These are phyloP conservation scores for Scolanthus callimorphus DNA, from an alignment of 92 coral and sea anemone species.

Conservation along the genomic window DNA sequence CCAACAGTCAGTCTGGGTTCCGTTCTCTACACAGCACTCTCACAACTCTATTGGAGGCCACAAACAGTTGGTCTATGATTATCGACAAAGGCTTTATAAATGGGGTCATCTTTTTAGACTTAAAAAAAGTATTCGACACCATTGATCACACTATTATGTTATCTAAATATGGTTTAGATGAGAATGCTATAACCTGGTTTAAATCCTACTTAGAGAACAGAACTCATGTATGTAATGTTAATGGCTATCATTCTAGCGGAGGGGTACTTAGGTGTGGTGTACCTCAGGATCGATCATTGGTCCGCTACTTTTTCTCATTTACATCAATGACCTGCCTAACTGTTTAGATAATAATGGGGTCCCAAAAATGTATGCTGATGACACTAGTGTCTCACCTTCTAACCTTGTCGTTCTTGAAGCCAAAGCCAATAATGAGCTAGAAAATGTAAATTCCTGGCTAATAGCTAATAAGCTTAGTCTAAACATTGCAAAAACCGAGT, in stretches of 20 bases:
- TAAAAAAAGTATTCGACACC: slow-evolving; percentile 1
- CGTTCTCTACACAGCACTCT: slow-evolving; percentile 12
- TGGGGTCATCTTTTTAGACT: neutral
- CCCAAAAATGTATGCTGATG: neutral
- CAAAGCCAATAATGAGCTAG: neutral
- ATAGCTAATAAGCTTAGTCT: no score
- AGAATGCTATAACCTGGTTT: no score
- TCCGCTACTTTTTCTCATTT: neutral
- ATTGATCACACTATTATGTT: neutral
- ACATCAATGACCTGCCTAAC: neutral
- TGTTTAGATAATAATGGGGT: neutral
- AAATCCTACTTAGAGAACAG: neutral
- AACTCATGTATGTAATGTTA: neutral
- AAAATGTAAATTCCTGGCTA: no score
- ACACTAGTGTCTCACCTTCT: neutral
- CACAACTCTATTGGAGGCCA: slow-evolving; percentile 4
- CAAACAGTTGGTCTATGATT: neutral
- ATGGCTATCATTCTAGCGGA: neutral
- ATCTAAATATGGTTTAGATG: neutral
- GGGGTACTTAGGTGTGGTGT: neutral
- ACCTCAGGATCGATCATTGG: neutral
- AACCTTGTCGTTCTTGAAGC: neutral
- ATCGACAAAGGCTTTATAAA: neutral
- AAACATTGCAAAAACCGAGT: no score
- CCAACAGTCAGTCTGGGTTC: slow-evolving; percentile 18